phyloP scores from a whole-genome alignment of 2,797 vertebrate species.

The Etheostoma perlongum region DNA sequence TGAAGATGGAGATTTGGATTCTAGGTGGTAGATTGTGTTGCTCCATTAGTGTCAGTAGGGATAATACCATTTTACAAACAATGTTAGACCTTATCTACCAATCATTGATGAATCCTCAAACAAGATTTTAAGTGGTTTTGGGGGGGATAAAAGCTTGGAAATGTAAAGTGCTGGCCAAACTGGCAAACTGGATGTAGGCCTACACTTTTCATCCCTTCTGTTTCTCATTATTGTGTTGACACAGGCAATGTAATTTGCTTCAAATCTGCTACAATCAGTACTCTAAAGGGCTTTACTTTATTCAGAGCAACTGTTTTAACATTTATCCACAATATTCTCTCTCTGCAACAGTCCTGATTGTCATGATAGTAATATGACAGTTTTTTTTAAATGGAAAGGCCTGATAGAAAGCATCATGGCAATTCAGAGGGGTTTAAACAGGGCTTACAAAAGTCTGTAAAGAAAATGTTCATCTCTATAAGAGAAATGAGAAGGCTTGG shows the following conservation, averaged over 20 bases:
- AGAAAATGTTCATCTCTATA: conserved; percentile 75
- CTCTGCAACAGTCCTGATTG: conserved; percentile 57
- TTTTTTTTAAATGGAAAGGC: conserved; percentile 44
- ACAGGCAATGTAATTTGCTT: conserved; percentile 51
- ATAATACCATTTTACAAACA: conserved; percentile 34
- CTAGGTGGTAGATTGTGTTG: conserved; percentile 36
- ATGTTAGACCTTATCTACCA: conserved; percentile 32
- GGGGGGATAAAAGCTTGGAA: conserved; percentile 35
- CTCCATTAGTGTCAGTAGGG: conserved; percentile 29
- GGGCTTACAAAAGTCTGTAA: conserved; percentile 43
- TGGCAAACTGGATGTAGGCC: conserved; percentile 41
- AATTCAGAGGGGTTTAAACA: conserved; percentile 48
- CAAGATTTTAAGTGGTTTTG: conserved; percentile 39
- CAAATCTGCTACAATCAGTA: conserved; percentile 53
- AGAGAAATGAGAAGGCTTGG: conserved; percentile 75
- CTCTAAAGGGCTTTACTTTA: conserved; percentile 36
- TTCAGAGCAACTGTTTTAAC: conserved; percentile 75
- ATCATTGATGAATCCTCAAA: conserved; percentile 41
- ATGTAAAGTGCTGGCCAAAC: conserved; percentile 57
- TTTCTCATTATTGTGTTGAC: conserved; percentile 42
- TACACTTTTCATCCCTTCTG: conserved; percentile 28
- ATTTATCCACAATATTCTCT: conserved; percentile 60
- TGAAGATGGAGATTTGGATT: conserved; percentile 29
- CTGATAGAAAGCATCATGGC: conserved; percentile 49
- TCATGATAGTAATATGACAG: conserved; percentile 40